These are phyloP conservation scores for Intellagama lesueurii DNA, from an alignment of 2,797 vertebrate genomes.

Conservation along the genomic window DNA sequence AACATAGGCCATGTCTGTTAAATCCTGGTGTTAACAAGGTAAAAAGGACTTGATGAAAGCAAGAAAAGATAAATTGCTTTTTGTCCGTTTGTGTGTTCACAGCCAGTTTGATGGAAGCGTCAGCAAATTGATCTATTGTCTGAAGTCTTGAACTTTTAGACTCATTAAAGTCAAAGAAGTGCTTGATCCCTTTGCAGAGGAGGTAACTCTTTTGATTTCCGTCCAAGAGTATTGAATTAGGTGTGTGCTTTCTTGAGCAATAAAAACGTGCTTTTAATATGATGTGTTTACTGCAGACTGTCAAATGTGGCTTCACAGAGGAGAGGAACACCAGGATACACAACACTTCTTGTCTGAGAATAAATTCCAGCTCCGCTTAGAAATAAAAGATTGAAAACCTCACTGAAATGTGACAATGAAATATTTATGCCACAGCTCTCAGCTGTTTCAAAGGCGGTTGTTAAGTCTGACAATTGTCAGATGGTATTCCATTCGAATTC, in stretches of 20 bases:
- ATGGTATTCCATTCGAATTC: neutral
- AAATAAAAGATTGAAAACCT: conserved; percentile 11
- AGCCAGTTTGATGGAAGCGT: conserved; percentile 53
- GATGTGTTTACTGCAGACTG: conserved; percentile 36
- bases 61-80: conserved; percentile 48
- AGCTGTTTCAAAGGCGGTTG: conserved; percentile 5
- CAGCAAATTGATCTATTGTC: conserved; percentile 63
- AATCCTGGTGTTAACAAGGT: conserved; percentile 24
- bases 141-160: conserved; percentile 54
- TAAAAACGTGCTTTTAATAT: conserved; percentile 30
- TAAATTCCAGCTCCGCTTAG: neutral
- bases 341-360: neutral
- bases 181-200: conserved; percentile 42
- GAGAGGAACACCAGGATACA: conserved; percentile 1
- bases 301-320: conserved; percentile 19
- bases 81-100: conserved; percentile 46
- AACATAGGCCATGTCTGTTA: conserved; percentile 40
- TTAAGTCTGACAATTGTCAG: neutral
- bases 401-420: conserved; percentile 14
- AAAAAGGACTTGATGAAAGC: conserved; percentile 31
- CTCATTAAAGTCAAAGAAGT: conserved; percentile 50
- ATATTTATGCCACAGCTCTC: conserved; percentile 7
- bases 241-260: conserved; percentile 49
- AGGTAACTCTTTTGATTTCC: conserved; percentile 51
- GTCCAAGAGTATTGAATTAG: conserved; percentile 47